Base-by-base conservation (phyloP, 1,140 invertebrate species). In the Nasonia longicornis region DNA sequence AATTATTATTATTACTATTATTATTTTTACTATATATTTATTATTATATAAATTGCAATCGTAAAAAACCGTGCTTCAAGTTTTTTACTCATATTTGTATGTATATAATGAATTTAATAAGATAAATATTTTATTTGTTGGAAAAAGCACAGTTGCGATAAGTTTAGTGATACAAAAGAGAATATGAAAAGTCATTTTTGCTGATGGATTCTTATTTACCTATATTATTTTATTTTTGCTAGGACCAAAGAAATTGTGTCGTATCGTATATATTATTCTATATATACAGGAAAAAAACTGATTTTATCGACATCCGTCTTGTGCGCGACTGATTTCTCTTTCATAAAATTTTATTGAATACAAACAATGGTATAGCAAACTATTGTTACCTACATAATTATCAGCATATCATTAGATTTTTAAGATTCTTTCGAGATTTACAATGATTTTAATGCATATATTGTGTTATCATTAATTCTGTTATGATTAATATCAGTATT, bases 181-280 rank as follows among this genome's bases (percentile, higher is more conserved):
- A 29, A 29, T 20, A 22, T 75, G 76, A 72, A 77, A 10, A 69
- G 76, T 78, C 38, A 74, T 73, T 31, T 10, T 81, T 52, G 67
- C 73, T 69, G 52, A 78, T 69, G 72, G 38, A 75, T 82, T 78
- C 78, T 73, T 78, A 73, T 82, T 69, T 81, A 76, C 70, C 45
- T 63, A 2, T 48, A 73, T 67, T 78, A 74, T 74, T 80, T 76
- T 71, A 78, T 82, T 82, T 78, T 74, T 82, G 80, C 80, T 82
- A 82, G 80, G 45, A 82, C 80, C 80, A 82, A 82, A 82, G 80
- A 82, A 82, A 82, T 74, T 82, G 64, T 71, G 64, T 77, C 22
- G n/a, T 67, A 67, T 29, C 48, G 66, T 78, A 63, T 78, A 63
- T 78, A 82, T 78, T 78, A 73, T 82, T 78, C 67, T 71, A 63